Evolutionary conservation across 2,888 invertebrate species (phyloP), one percentile per base, ranked within the genome.

Genomic region (Nasonovia ribisnigri): DNA sequence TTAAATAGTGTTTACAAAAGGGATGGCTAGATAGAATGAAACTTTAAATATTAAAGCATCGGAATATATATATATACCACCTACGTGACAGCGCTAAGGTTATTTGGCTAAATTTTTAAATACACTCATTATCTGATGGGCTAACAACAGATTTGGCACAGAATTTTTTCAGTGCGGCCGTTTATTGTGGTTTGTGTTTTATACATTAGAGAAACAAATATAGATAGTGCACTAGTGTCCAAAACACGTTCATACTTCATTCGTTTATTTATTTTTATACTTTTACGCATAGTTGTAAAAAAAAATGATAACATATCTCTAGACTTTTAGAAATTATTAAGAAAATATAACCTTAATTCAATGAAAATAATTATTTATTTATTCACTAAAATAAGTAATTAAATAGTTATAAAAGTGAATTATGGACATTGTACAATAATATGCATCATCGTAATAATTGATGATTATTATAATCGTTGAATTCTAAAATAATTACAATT

Each of bases 71-170:
- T 5, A 48, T 57, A 20, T n/a, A 46, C 36, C 26, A 57, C 10
- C 8, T 57, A 11, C 46, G 46, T 46, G 10, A 11, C 46, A 10
- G 6, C 26, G 8, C 5, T 92, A 67, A 67, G 51, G 42, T 88
- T 67, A 88, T 92, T 60, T 87, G 92, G 88, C 88, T 48, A 88
- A 88, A 43, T 88, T 92, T 46, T 88, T 77, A 60, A 60, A 92
- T 57, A 20, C 26, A 36, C 29, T 46, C 57, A 67, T 88, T 92
- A 92, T 92, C 92, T 92, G 92, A 92, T 92, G 88, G 92, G 92
- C 92, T 24, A 51, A 77, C 51, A 42, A 77, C 77, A 43, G 42
- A 92, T 92, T 92, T 92, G 92, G 92, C 92, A 88, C 92, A 57
- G 20, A 5, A 36, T 36, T n/a, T 77, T 77, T 77, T 77, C 36